Conservation (phyloP, 2,888 invertebrate genomes). For the Agriopis aurantiaria region DNA sequence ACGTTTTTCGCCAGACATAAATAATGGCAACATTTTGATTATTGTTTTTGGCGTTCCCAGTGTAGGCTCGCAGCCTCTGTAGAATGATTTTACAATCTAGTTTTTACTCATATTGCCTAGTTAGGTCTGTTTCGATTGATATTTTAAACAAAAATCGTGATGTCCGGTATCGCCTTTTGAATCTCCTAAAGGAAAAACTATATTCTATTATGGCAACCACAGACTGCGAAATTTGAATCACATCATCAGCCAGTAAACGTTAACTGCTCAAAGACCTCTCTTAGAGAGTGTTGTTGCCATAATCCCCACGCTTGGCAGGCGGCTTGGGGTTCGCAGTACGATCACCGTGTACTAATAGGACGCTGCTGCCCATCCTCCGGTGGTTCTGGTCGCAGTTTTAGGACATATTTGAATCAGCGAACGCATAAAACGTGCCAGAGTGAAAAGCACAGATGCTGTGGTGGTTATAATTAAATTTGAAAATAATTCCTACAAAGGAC, state of each 20-base stretch:
- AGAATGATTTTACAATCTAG: slow-evolving; percentile 12
- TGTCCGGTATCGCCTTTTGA: slow-evolving; percentile 27
- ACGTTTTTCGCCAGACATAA: slow-evolving; percentile 11
- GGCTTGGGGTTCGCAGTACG: too few species aligned
- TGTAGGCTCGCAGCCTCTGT: slow-evolving; percentile 11
- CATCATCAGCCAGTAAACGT: too few species aligned
- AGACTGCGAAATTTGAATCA: not conserved
- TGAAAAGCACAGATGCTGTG: too few species aligned
- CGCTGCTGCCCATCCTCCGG: too few species aligned
- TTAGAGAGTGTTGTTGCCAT: too few species aligned
- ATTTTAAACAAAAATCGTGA: slow-evolving; percentile 14
- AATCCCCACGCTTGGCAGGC: too few species aligned
- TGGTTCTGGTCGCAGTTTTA: too few species aligned
- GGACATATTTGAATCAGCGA: too few species aligned
- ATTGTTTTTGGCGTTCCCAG: slow-evolving; percentile 19
- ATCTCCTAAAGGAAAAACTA: slow-evolving; percentile 38
- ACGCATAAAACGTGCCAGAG: too few species aligned
- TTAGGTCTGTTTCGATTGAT: slow-evolving; percentile 21
- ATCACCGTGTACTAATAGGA: too few species aligned
- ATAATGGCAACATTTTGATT: slow-evolving; percentile 16
- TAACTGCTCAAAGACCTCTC: too few species aligned
- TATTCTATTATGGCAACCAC: slow-evolving; percentile 6
- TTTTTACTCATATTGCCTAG: slow-evolving; percentile 23
- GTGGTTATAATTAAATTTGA: slow-evolving; percentile 42
- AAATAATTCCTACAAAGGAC: slow-evolving; percentile 57